Evolutionary conservation across 2,113 vertebrate genomes (phyloP).

Genomic region (Heptranchias perlo): DNA sequence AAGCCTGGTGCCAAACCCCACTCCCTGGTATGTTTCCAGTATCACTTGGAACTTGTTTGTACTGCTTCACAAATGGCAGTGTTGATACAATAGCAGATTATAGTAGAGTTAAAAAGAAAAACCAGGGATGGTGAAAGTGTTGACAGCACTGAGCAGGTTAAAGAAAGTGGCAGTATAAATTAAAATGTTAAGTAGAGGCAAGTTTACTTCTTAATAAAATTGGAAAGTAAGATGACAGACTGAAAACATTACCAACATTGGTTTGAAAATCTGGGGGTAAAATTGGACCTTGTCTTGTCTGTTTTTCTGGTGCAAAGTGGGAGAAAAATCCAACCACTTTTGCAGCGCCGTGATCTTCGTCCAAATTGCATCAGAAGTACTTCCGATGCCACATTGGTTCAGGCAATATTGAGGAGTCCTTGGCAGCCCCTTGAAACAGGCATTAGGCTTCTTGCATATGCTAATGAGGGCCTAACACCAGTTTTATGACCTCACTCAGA

Average conservation of each 20-base stretch:
- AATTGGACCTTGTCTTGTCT: not conserved
- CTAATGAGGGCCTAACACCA: too few species aligned
- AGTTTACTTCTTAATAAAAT: not conserved
- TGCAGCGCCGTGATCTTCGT: not conserved
- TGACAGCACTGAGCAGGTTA: not conserved
- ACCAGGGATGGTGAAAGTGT: not conserved
- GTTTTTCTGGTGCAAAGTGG: not conserved
- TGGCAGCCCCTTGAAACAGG: not conserved
- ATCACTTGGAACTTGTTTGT: too few species aligned
- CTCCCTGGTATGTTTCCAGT: not conserved
- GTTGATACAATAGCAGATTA: too few species aligned
- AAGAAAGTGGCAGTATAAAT: too few species aligned
- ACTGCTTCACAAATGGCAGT: too few species aligned
- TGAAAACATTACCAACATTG: not conserved
- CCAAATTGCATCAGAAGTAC: not conserved
- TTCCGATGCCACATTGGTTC: too few species aligned
- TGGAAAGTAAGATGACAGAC: not conserved
- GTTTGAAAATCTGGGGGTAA: not conserved
- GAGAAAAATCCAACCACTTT: too few species aligned
- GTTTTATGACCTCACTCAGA: too few species aligned
- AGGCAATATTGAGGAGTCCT: not conserved
- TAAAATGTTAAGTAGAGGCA: not conserved
- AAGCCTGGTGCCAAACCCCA: not conserved
- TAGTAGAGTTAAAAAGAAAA: not conserved
- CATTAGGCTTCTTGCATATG: too few species aligned